Evolutionary conservation across 2,113 vertebrate species (phyloP), one percentile per base, ranked within the genome.

Genomic region (Psilopogon haemacephalus): DNA sequence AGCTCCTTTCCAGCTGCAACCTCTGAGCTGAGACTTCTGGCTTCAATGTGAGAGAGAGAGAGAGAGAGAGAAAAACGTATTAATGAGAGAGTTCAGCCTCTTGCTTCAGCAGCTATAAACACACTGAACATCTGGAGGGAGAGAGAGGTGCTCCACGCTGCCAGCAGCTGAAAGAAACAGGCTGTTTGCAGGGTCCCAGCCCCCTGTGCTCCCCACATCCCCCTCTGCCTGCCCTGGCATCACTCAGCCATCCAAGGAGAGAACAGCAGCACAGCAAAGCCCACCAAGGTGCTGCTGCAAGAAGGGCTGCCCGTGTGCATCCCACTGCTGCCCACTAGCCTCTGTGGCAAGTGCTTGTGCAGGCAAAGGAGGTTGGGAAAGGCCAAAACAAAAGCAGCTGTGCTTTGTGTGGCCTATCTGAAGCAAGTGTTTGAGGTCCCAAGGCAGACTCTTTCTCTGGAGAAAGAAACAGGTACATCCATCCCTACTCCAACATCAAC

Each of bases 51-150:
- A 88, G 94, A 54, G 52, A 64, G 81, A n/a, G n/a, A n/a, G n/a
- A n/a, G 94, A 88, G 94, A 54, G 52, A 91, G 74, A 91, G 50
- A 84, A 92, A 95, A 95, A 94, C 2, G 84, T 95, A 97, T 96
- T 97, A 98, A 97, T 93, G 97, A 97, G 97, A 91, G 97, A 96
- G 95, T 95, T 90, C 91, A 93, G 95, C 71, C 97, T 95, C 97
- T 95, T 94, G 97, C 97, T 97, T 78, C 97, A 93, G 97, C 97
- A 96, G 97, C 97, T 97, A 97, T 98, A 98, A 98, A 98, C 98
- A 98, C 97, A 95, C 78, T 3, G 96, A 97, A 98, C 98, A 98
- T 98, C 98, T 98, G 98, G 98, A 97, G 88, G 82, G 86, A 60
- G 92, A 55, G 74, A 86, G 89, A 92, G 86, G 92, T 88, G 64